phyloP scores from a whole-genome alignment of 2,888 invertebrate species.

The Acronicta alni region DNA sequence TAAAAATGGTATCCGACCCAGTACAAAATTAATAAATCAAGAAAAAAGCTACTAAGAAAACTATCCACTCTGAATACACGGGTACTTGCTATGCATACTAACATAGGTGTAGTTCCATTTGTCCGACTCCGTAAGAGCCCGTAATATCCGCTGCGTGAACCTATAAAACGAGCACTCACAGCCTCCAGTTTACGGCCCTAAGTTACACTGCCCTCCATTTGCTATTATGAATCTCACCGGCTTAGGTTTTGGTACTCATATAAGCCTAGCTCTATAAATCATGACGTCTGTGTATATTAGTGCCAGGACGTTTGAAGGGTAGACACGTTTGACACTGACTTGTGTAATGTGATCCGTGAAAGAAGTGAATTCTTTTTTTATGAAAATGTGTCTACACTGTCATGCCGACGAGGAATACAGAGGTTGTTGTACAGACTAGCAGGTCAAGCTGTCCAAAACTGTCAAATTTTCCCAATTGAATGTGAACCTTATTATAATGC shows the following conservation, averaged over 20 bases:
- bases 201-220: slow-evolving; percentile 33
- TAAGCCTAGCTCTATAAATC: slow-evolving; percentile 31
- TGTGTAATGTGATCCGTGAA: not conserved
- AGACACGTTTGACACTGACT: slow-evolving; percentile 2
- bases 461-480: too few relatives aligned
- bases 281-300: slow-evolving; percentile 9
- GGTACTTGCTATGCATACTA: slow-evolving; percentile 9
- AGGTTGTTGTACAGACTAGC: too few relatives aligned
- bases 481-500: too few relatives aligned
- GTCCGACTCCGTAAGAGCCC: slow-evolving; percentile 8
- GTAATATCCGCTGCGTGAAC: slow-evolving; percentile 33
- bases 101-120: slow-evolving; percentile 16
- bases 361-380: too few relatives aligned
- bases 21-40: too few relatives aligned
- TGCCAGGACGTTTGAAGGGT: slow-evolving; percentile 4
- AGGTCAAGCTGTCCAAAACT: too few relatives aligned
- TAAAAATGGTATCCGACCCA: too few relatives aligned
- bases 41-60: not conserved
- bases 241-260: slow-evolving; percentile 22
- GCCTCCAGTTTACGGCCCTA: slow-evolving; percentile 28
- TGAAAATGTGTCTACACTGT: too few relatives aligned
- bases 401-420: too few relatives aligned
- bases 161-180: slow-evolving; percentile 42
- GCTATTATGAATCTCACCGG: slow-evolving; percentile 30
- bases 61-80: slow-evolving; percentile 1